phyloP scores from a whole-genome alignment of 2,113 vertebrate species.

The Nanger granti region DNA sequence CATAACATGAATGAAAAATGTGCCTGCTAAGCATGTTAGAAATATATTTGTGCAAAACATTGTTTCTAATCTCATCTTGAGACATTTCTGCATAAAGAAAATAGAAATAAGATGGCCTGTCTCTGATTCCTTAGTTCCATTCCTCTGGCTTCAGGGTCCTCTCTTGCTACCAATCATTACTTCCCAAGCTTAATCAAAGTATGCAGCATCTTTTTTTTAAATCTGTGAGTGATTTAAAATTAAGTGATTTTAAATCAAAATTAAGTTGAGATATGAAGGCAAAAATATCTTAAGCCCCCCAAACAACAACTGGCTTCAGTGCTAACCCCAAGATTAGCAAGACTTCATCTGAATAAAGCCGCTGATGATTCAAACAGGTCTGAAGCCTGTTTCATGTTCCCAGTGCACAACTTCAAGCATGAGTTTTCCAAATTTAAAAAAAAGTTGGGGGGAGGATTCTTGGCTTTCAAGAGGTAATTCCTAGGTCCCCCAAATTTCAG shows the following conservation, averaged over 20 bases:
- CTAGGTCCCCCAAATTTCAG: background rate
- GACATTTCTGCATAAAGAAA: constrained; percentile 72
- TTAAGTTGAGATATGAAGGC: background rate
- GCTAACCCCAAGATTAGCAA: background rate
- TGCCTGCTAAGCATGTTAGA: constrained; percentile 72
- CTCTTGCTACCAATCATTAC: constrained; percentile 20
- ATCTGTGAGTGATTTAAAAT: background rate
- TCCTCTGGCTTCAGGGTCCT: constrained; percentile 42
- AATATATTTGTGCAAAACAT: constrained; percentile 70
- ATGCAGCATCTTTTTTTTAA: constrained; percentile 38
- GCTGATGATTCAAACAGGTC: background rate
- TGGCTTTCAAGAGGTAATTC: background rate
- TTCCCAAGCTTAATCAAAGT: constrained; percentile 41
- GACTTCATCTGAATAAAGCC: background rate
- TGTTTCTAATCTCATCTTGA: constrained; percentile 56
- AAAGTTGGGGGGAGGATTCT: background rate
- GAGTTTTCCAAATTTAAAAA: background rate
- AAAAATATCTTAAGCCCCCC: background rate
- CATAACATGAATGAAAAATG: constrained; percentile 72
- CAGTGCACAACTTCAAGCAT: background rate
- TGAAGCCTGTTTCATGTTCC: background rate
- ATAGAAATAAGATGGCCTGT: constrained; percentile 60
- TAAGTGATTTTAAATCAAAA: background rate
- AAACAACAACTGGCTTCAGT: background rate
- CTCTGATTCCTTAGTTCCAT: constrained; percentile 30